phyloP scores from a whole-genome alignment of 1,140 invertebrate genomes.

The Aleiodes sp. region DNA sequence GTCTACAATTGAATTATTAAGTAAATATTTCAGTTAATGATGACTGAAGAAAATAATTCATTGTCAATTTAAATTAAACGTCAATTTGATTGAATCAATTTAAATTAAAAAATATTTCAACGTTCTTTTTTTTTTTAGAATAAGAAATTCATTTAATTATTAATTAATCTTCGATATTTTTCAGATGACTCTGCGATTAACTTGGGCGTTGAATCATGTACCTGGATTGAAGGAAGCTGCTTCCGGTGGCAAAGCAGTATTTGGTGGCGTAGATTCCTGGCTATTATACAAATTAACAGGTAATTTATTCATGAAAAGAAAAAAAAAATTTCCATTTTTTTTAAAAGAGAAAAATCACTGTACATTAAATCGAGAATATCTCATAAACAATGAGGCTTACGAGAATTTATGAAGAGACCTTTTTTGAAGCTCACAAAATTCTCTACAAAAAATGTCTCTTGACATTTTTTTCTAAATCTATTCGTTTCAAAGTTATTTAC shows the following conservation, averaged over 20 bases:
- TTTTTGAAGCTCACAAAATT: no score
- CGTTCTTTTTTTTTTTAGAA: background rate
- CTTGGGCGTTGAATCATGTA: conserved; percentile 82
- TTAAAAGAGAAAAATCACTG: background rate
- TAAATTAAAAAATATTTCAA: no score
- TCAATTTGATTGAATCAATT: background rate
- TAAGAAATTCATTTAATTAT: background rate
- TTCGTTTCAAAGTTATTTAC: no score
- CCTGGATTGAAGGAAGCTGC: conserved; percentile 72
- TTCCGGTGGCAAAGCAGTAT: conserved; percentile 73
- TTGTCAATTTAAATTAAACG: no score
- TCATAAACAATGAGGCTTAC: no score
- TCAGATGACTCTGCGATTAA: conserved; percentile 80
- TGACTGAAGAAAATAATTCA: no score
- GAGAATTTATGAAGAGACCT: no score
- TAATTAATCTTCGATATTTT: conserved; percentile 25
- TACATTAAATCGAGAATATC: no score
- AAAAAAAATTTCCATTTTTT: background rate
- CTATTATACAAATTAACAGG: conserved; percentile 82
- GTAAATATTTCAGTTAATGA: no score
- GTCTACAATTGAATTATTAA: no score
- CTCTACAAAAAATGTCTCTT: no score
- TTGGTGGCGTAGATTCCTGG: conserved; percentile 96
- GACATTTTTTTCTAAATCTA: no score
- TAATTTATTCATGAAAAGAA: conserved; percentile 34